These are phyloP conservation scores for Helostoma temminkii DNA, from an alignment of 2,797 vertebrate genomes.

Conservation along the genomic window DNA sequence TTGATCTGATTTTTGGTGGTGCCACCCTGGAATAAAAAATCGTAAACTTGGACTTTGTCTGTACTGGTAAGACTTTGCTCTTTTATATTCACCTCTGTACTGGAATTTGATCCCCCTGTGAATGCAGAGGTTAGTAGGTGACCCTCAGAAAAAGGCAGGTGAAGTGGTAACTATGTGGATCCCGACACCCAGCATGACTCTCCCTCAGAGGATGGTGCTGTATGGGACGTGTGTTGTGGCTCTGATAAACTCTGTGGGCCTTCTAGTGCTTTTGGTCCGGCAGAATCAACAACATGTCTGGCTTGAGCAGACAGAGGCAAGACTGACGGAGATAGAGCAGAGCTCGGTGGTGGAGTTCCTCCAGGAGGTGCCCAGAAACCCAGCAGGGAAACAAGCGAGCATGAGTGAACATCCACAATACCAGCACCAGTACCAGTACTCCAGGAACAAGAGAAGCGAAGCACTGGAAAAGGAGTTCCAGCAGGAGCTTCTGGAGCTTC, in stretches of 20 bases:
- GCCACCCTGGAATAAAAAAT: not conserved
- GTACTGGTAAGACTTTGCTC: not conserved
- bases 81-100: not conserved
- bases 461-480: constrained; percentile 63
- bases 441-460: constrained; percentile 87
- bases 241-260: constrained; percentile 87
- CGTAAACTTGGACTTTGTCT: constrained; percentile 6
- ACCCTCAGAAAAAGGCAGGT: constrained; percentile 61
- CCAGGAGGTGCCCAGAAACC: constrained; percentile 78
- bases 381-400: constrained; percentile 45
- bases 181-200: constrained; percentile 77
- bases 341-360: constrained; percentile 83
- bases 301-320: constrained; percentile 79
- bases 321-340: constrained; percentile 75
- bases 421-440: constrained; percentile 72
- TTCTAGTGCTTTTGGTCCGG: constrained; percentile 89
- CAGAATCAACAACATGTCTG: constrained; percentile 84
- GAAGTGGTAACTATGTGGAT: constrained; percentile 78
- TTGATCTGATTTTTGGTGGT: constrained; percentile 16
- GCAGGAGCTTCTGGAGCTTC: constrained; percentile 60
- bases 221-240: constrained; percentile 84
- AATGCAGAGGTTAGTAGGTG: constrained; percentile 61
- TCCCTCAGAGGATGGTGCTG: constrained; percentile 82
- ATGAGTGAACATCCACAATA: constrained; percentile 36
- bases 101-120: not conserved